Base-by-base conservation (phyloP, 2,888 invertebrate genomes). In the Chrysomela aeneicollis region DNA sequence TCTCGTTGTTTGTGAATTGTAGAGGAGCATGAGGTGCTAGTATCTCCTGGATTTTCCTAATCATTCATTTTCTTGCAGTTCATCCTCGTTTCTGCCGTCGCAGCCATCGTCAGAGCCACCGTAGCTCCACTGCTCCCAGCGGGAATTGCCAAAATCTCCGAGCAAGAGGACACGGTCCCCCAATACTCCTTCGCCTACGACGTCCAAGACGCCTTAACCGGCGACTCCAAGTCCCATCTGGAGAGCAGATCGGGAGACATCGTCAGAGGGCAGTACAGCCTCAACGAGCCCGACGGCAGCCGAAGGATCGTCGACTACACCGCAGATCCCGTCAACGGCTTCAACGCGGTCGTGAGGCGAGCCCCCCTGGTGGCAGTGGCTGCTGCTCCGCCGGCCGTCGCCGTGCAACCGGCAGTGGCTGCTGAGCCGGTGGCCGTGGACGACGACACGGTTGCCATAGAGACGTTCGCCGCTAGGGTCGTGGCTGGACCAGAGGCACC, bases 181-280 rank as follows among this genome's bases (percentile, higher is more conserved):
- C 88, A 89, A 79, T 90, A 90, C 77, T 87, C 88, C 22, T 90
- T 87, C 80, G 88, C 89, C 42, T 90, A 90, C 77, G 89, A 89
- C 73, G 88, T 90, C 68, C 88, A 89, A 76, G 90, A 90, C 78
- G 85, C 87, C 55, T 75, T 89, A 21, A 89, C 89, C 69, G 89
- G 90, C 78, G 82, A 87, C 79, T 85, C 82, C 72, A 86, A 86
- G 76, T 84, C 84, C 71, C 86, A 86, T 76, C 82, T 85, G 66
- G 86, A 84, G 72, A 80, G 77, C 49, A 84, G 89, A n/a, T 86
- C 86, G 54, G 89, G 89, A 0, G 88, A 88, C 74, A 85, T 89
- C 10, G 89, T 89, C 17, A 88, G 89, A 74, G 89, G 89, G 84
- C 67, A 81, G 69, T 89, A 89, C 80, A 88, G 87, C 2, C 79